phyloP scores from a whole-genome alignment of 1,140 invertebrate species.

The Caenorhabditis briggsae region DNA sequence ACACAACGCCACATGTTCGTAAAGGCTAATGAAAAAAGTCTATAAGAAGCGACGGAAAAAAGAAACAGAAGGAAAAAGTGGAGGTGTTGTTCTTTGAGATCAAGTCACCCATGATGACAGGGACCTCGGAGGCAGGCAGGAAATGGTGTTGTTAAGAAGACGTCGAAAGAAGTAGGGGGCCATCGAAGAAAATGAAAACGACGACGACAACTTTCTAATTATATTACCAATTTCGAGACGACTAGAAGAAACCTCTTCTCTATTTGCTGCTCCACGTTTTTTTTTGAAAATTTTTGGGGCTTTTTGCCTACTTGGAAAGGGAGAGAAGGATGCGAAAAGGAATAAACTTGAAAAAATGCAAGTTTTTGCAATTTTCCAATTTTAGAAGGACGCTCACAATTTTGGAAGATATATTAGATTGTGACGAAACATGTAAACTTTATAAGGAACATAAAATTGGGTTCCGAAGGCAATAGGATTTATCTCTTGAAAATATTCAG shows the following conservation, averaged over 20 bases:
- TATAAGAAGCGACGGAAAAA: background rate
- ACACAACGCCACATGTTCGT: constrained; percentile 14
- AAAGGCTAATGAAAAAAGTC: background rate
- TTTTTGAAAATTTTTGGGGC: background rate
- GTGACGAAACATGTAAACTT: constrained; percentile 5
- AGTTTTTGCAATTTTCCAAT: background rate
- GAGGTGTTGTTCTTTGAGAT: constrained; percentile 26
- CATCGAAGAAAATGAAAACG: constrained; percentile 36
- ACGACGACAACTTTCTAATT: constrained; percentile 43
- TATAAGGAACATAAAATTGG: background rate
- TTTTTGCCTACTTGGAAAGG: background rate
- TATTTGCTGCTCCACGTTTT: no score
- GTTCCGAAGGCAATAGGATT: background rate
- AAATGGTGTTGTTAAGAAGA: constrained; percentile 37
- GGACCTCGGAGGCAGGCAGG: background rate
- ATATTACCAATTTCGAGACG: constrained; percentile 39
- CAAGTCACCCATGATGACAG: background rate
- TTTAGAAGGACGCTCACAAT: constrained; percentile 25
- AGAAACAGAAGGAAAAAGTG: constrained; percentile 8
- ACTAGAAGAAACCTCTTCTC: background rate
- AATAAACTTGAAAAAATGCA: background rate
- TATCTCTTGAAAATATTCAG: background rate
- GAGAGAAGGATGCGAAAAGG: background rate
- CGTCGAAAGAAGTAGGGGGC: background rate
- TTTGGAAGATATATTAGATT: constrained; percentile 43